These are phyloP conservation scores for Stictocephala bisonia DNA, from an alignment of 2,888 invertebrate species.

Conservation along the genomic window DNA sequence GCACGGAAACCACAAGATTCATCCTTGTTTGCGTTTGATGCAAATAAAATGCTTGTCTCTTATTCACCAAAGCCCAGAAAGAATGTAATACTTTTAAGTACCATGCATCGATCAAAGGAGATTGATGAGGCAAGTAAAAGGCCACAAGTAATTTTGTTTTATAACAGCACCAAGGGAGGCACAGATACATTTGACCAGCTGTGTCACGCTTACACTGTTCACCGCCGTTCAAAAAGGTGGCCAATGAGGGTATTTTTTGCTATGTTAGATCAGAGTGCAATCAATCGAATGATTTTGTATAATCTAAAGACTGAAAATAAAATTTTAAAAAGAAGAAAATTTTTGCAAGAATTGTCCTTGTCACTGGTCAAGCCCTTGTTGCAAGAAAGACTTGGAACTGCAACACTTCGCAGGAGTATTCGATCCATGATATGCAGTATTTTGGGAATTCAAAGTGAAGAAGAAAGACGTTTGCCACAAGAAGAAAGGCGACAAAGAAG, in stretches of 20 bases:
- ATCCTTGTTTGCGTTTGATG: slow-evolving; percentile 58
- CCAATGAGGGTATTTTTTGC: slow-evolving; percentile 55
- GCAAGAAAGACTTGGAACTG: slow-evolving; percentile 10
- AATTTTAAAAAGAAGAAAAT: slow-evolving; percentile 39
- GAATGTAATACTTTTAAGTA: slow-evolving; percentile 58
- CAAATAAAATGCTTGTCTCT: slow-evolving; percentile 57
- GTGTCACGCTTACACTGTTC: slow-evolving; percentile 55
- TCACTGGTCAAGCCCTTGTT: slow-evolving; percentile 32
- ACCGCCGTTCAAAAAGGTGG: slow-evolving; percentile 57
- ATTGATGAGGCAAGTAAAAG: slow-evolving; percentile 57
- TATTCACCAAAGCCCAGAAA: slow-evolving; percentile 58
- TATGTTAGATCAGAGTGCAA: slow-evolving; percentile 45
- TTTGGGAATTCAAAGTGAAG: too few species aligned
- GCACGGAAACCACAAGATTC: slow-evolving; percentile 54
- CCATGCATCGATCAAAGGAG: slow-evolving; percentile 55
- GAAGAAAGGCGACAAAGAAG: too few species aligned
- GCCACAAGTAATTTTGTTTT: slow-evolving; percentile 56
- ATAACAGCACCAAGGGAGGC: slow-evolving; percentile 59
- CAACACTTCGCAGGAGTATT: too few species aligned
- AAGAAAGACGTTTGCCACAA: too few species aligned
- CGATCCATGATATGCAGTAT: too few species aligned
- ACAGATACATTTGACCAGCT: slow-evolving; percentile 58
- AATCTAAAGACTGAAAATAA: slow-evolving; percentile 31
- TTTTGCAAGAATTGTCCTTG: slow-evolving; percentile 37
- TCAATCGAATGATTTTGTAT: slow-evolving; percentile 43